These are phyloP conservation scores for Emmelina monodactyla DNA, from an alignment of 2,888 invertebrate genomes.

Conservation along the genomic window DNA sequence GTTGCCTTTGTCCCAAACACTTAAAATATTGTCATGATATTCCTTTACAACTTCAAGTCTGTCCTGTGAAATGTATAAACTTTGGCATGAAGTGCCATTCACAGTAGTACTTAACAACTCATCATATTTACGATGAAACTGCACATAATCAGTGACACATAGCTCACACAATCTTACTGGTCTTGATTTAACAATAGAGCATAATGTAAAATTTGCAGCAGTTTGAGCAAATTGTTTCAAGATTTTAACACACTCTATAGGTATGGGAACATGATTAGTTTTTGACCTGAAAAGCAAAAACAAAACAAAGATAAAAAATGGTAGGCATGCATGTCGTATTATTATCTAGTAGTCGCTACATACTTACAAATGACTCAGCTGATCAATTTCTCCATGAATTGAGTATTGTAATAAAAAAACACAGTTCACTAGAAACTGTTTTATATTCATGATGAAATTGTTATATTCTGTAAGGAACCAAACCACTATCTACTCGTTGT, in stretches of 20 bases:
- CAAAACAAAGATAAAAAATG: no score
- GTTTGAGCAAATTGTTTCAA: slow-evolving; percentile 56
- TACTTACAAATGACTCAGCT: no score
- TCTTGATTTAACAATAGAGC: slow-evolving; percentile 66
- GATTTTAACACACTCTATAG: slow-evolving; percentile 35
- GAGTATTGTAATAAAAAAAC: no score
- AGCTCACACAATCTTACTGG: slow-evolving; percentile 69
- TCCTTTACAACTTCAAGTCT: slow-evolving; percentile 68
- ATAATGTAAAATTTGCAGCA: slow-evolving; percentile 66
- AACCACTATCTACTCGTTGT: no score
- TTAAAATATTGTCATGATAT: slow-evolving; percentile 59
- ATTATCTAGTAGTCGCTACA: no score
- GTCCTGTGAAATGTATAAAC: slow-evolving; percentile 67
- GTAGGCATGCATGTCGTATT: no score
- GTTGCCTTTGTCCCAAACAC: slow-evolving; percentile 69
- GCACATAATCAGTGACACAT: slow-evolving; percentile 63
- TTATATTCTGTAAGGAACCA: no score
- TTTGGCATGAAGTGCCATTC: slow-evolving; percentile 66
- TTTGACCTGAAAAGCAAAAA: slow-evolving; percentile 27
- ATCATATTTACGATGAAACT: slow-evolving; percentile 55
- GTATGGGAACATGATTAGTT: no score
- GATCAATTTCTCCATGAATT: no score
- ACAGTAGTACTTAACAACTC: slow-evolving; percentile 46
- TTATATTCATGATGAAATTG: no score
- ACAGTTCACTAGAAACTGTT: no score